Conservation (phyloP, 2,888 invertebrate genomes). For the Petrolisthes manimaculis region DNA sequence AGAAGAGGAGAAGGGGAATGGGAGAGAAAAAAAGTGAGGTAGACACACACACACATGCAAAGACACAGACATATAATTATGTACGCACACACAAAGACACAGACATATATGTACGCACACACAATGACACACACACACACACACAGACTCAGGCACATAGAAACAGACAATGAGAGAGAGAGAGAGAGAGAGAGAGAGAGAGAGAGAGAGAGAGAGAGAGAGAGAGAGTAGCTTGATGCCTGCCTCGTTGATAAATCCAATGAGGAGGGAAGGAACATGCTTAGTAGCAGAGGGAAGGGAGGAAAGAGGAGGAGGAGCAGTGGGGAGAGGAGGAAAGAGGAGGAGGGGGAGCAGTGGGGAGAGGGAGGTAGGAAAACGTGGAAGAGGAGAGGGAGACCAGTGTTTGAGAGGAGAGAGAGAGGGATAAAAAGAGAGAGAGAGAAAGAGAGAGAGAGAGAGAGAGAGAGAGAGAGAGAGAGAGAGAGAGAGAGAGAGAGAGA, state of each 20-base stretch:
- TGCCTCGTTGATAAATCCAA: neutral
- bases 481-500: constrained; percentile 2
- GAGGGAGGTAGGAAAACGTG: neutral
- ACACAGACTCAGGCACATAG: no score
- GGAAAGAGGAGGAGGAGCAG: neutral
- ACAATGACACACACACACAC: no score
- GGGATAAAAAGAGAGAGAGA: neutral
- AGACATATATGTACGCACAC: no score
- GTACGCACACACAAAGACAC: no score
- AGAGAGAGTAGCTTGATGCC: neutral
- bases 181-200: no score
- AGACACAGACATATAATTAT: no score
- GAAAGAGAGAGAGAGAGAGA: no score
- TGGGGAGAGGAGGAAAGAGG: no score
- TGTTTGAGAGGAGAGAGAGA: neutral
- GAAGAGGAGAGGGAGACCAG: no score
- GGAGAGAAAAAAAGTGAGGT: neutral
- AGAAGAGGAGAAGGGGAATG: neutral
- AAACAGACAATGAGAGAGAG: neutral
- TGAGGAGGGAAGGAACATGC: neutral
- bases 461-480: constrained; percentile 24
- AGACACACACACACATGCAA: no score
- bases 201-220: constrained; percentile 5
- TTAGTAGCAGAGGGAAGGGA: neutral
- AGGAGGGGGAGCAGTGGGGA: neutral